Percentiles rank a stretch among this genome's conserved stretches.
These are phyloP conservation scores for Brachypodius melanocephalos DNA, from an alignment of 2,113 vertebrate species.

Conservation along the genomic window DNA sequence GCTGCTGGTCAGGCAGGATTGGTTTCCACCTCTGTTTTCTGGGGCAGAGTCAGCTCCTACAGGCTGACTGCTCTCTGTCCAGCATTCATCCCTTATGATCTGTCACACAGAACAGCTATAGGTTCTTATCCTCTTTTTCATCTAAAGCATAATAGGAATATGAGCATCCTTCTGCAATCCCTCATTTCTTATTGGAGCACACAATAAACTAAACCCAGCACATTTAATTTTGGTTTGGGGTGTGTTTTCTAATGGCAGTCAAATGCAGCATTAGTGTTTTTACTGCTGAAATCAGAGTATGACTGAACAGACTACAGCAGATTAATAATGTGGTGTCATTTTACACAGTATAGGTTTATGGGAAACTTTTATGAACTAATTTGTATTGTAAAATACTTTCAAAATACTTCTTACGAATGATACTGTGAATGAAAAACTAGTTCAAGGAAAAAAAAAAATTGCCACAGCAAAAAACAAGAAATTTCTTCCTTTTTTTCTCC, in stretches of 20 bases:
- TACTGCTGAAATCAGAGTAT: background rate
- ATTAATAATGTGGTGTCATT: background rate
- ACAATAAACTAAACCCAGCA: background rate
- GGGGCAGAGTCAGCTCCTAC: background rate
- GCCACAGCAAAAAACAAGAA: background rate
- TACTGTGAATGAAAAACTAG: background rate
- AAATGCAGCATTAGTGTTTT: background rate
- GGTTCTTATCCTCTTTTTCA: background rate
- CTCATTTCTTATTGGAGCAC: background rate
- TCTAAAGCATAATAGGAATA: background rate
- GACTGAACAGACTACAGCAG: background rate
- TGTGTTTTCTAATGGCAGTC: background rate
- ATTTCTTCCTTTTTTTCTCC: background rate
- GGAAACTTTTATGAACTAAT: background rate
- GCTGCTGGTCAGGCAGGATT: background rate
- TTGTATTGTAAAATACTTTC: background rate
- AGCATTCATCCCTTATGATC: background rate
- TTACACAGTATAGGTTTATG: background rate
- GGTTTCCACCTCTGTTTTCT: background rate
- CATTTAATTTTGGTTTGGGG: background rate
- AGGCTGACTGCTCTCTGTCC: background rate
- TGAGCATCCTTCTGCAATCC: background rate
- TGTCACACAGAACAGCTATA: background rate
- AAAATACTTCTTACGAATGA: background rate
- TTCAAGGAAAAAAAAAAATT: background rate